Evolutionary conservation across 2,888 invertebrate genomes (phyloP), one percentile per base, ranked within the genome.

Genomic region (Drosophila ustulata): DNA sequence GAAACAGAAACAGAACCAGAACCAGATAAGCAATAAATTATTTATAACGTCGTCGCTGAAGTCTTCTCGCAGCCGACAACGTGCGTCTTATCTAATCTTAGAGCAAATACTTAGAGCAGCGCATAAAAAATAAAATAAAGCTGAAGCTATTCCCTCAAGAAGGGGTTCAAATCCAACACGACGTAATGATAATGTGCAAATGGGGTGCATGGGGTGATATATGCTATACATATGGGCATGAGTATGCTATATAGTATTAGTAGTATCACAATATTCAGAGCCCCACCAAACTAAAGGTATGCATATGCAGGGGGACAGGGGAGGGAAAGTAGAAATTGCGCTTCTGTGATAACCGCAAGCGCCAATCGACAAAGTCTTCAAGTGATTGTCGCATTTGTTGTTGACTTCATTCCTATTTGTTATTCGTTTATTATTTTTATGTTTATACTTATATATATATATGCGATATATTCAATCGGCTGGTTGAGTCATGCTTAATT

Each of bases 1-100:
- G 7, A 34, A 51, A 34, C 9, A n/a, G 41, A 41, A 45, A 13
- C n/a, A 30, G 49, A 49, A 11, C 28, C 9, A 37, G 11, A 52
- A 45, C 52, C 62, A 78, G 83, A 83, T 88, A 83, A 88, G 86
- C 82, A 72, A 73, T 78, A 80, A 78, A 80, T 71, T 82, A 88
- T 88, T 75, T 85, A 83, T 85, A 77, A 64, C 64, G 49, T 75
- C 58, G 59, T 75, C 57, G 62, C 66, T 70, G 66, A 73, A 71
- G 83, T 66, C 65, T 37, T 56, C 65, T 56, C 58, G 64, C 65
- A 67, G 68, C 63, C 32, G 55, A 50, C 34, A 52, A 50, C 26
- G 39, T 52, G 9, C 8, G 25, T 59, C 65, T 75, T 88, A 83
- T 83, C 83, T 83, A 83, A 83, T 83, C 83, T 59, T n/a, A 63